Percentiles rank a stretch among this genome's conserved stretches.
phyloP scores from a whole-genome alignment of 2,888 invertebrate species.

The Neoitamus cyanurus region DNA sequence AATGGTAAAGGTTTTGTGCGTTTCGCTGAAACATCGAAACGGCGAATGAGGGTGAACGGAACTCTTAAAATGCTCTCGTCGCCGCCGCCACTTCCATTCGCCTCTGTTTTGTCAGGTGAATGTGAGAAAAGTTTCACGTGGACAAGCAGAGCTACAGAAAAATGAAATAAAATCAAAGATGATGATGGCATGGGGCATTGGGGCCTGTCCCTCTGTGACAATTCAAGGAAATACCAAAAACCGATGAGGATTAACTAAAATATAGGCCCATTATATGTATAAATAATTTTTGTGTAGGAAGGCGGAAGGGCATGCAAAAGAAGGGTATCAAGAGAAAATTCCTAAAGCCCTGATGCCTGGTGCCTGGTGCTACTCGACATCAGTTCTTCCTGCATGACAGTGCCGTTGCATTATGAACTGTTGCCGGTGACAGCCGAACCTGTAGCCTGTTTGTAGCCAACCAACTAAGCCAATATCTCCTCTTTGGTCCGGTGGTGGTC shows the following conservation, averaged over 20 bases:
- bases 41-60: neutral
- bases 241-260: neutral
- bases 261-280: neutral
- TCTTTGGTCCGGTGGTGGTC: neutral
- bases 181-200: no score
- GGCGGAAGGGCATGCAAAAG: neutral
- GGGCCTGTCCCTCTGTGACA: neutral
- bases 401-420: neutral
- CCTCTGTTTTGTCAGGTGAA: neutral
- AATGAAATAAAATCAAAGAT: neutral
- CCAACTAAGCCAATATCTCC: neutral
- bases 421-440: neutral
- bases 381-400: neutral
- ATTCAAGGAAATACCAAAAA: neutral
- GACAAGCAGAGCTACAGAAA: neutral
- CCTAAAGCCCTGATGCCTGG: neutral
- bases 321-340: neutral
- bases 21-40: neutral
- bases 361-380: neutral
- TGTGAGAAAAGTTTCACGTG: conserved; percentile 40
- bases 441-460: neutral
- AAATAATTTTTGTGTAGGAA: neutral
- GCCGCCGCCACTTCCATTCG: neutral
- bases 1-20: neutral
- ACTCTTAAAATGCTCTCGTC: neutral